Conservation (phyloP, 2,888 invertebrate species). For the Copidosoma aretas region DNA sequence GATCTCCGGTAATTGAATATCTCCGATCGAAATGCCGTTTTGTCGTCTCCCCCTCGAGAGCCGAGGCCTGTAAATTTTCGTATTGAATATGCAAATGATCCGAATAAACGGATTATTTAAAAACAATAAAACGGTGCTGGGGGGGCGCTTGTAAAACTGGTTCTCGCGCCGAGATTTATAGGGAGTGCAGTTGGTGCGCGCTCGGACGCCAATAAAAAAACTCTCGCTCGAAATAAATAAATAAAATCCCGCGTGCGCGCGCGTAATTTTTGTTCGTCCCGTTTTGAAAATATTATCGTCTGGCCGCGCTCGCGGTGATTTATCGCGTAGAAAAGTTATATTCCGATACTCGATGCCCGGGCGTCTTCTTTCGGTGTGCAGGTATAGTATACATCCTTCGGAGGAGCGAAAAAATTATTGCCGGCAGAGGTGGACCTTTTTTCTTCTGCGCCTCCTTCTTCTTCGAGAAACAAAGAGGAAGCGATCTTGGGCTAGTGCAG, state of each 20-base stretch:
- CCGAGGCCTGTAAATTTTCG: conserved; percentile 13
- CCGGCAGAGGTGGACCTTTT: too few relatives aligned
- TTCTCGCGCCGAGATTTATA: neutral
- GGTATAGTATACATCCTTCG: too few relatives aligned
- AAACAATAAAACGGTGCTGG: conserved; percentile 25
- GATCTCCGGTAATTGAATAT: conserved; percentile 59
- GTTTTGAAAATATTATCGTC: neutral
- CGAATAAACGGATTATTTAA: conserved; percentile 32
- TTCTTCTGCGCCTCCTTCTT: too few relatives aligned
- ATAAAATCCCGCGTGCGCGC: too few relatives aligned
- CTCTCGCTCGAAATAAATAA: conserved; percentile 1
- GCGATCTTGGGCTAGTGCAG: too few relatives aligned
- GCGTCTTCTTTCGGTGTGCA: too few relatives aligned
- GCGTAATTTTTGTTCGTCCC: neutral
- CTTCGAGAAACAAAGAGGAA: too few relatives aligned
- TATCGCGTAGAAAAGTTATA: neutral
- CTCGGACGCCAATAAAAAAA: neutral
- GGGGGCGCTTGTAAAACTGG: conserved; percentile 8
- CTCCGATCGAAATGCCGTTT: conserved; percentile 32
- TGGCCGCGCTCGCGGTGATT: conserved; percentile 3
- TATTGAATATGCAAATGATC: conserved; percentile 19
- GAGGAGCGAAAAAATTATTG: too few relatives aligned
- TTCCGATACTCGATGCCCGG: conserved; percentile 19
- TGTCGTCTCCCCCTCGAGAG: conserved; percentile 3
- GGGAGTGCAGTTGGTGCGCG: neutral